phyloP scores from a whole-genome alignment of 2,888 invertebrate genomes.

The Sphaerophoria taeniata region DNA sequence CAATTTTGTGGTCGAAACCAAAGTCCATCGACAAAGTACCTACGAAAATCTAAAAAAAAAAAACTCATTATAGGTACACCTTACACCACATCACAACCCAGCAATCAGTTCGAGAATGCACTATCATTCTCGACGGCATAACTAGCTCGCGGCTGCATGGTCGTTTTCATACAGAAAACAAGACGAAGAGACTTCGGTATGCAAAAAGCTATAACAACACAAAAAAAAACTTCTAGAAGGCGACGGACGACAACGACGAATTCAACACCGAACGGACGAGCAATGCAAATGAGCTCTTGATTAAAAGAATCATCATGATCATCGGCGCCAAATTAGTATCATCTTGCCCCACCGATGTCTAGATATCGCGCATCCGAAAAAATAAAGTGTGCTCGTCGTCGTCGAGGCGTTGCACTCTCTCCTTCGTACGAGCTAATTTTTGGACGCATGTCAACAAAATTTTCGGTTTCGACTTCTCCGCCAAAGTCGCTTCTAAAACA shows the following conservation, averaged over 20 bases:
- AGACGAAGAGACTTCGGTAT: slow-evolving; percentile 35
- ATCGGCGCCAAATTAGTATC: slow-evolving; percentile 71
- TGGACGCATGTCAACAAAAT: slow-evolving; percentile 74
- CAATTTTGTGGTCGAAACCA: slow-evolving; percentile 23
- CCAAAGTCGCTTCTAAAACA: slow-evolving; percentile 3
- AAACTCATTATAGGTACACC: no score
- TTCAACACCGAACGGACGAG: slow-evolving; percentile 30
- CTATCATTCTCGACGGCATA: slow-evolving; percentile 68
- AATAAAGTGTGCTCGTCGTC: background rate
- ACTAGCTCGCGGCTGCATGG: slow-evolving; percentile 38
- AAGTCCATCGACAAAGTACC: slow-evolving; percentile 6
- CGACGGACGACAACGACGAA: slow-evolving; percentile 35
- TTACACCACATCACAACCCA: slow-evolving; percentile 10
- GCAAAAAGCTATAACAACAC: slow-evolving; percentile 45
- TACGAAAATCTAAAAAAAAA: background rate
- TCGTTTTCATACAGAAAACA: slow-evolving; percentile 13
- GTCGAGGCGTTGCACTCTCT: slow-evolving; percentile 70
- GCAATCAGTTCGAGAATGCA: slow-evolving; percentile 49
- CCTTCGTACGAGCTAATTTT: slow-evolving; percentile 61
- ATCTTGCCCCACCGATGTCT: slow-evolving; percentile 70
- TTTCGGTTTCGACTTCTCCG: slow-evolving; percentile 51
- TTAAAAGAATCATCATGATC: slow-evolving; percentile 74
- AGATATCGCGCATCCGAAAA: slow-evolving; percentile 63
- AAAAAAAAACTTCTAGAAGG: slow-evolving; percentile 44
- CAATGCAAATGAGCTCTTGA: slow-evolving; percentile 73